These are phyloP conservation scores for Marronus borbonicus DNA, from an alignment of 2,888 invertebrate genomes.

Conservation along the genomic window DNA sequence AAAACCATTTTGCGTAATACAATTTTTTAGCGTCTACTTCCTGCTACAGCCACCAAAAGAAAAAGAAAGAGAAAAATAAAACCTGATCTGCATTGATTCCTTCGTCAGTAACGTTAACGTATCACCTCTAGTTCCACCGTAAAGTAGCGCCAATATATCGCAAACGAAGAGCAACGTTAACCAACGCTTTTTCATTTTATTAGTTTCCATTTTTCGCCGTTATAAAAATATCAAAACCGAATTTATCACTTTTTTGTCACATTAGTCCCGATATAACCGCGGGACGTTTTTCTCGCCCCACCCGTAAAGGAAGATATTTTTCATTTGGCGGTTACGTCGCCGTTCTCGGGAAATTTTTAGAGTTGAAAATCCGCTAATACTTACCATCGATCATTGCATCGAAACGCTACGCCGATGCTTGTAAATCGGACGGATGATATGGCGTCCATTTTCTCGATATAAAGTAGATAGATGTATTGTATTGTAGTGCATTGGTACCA, in stretches of 20 bases:
- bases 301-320: conserved; percentile 4
- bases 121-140: neutral
- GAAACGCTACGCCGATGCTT: neutral
- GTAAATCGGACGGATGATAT: neutral
- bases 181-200: conserved; percentile 9
- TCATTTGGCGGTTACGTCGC: neutral
- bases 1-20: too few relatives aligned
- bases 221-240: conserved; percentile 21
- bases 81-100: neutral
- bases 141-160: neutral
- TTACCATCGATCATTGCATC: conserved; percentile 7
- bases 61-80: neutral
- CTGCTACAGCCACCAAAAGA: too few relatives aligned
- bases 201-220: neutral
- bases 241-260: conserved; percentile 16
- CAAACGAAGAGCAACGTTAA: neutral
- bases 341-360: conserved; percentile 3
- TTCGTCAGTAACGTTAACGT: neutral
- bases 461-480: neutral
- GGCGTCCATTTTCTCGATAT: neutral
- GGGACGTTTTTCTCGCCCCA: conserved; percentile 13
- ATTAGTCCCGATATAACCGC: neutral
- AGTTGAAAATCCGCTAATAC: conserved; percentile 13
- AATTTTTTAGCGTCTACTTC: too few relatives aligned
- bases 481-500: too few relatives aligned